Percentiles rank a stretch among this genome's conserved stretches.
These are phyloP conservation scores for Platycheirus rosarum DNA, from an alignment of 2,888 invertebrate genomes.

Conservation along the genomic window DNA sequence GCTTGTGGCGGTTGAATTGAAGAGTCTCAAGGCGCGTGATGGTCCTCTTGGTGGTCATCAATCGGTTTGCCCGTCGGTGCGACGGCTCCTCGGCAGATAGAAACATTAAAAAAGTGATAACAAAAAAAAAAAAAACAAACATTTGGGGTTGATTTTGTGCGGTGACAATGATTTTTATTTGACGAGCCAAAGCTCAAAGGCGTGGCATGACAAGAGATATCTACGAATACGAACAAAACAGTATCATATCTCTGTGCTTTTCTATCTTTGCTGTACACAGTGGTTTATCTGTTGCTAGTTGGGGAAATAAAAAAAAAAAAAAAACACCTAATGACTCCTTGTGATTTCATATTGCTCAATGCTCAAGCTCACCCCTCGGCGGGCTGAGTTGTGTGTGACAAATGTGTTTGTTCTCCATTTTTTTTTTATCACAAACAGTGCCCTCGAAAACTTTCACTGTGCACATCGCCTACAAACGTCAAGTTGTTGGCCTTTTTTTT, in stretches of 20 bases:
- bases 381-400: constrained; percentile 47
- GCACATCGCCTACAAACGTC: constrained; percentile 18
- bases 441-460: constrained; percentile 69
- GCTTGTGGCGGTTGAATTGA: constrained; percentile 52
- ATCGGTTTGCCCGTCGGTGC: constrained; percentile 40
- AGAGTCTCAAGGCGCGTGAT: constrained; percentile 42
- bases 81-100: constrained; percentile 57
- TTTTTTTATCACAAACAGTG: constrained; percentile 42
- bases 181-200: constrained; percentile 73
- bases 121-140: constrained; percentile 11
- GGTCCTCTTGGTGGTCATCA: constrained; percentile 27
- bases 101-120: neutral
- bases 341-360: constrained; percentile 37
- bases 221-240: constrained; percentile 73
- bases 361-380: constrained; percentile 40
- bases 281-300: constrained; percentile 72
- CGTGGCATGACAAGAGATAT: constrained; percentile 73
- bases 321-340: constrained; percentile 48
- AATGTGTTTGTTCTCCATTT: constrained; percentile 57
- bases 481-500: constrained; percentile 4
- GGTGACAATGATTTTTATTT: constrained; percentile 74
- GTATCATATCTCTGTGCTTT: constrained; percentile 73
- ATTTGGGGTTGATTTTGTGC: constrained; percentile 73
- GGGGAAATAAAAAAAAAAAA: constrained; percentile 51
- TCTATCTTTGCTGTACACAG: constrained; percentile 59